Percentiles rank a stretch among this genome's conserved stretches.
These are phyloP conservation scores for Limnephilus rhombicus DNA, from an alignment of 2,888 invertebrate genomes.

Conservation along the genomic window DNA sequence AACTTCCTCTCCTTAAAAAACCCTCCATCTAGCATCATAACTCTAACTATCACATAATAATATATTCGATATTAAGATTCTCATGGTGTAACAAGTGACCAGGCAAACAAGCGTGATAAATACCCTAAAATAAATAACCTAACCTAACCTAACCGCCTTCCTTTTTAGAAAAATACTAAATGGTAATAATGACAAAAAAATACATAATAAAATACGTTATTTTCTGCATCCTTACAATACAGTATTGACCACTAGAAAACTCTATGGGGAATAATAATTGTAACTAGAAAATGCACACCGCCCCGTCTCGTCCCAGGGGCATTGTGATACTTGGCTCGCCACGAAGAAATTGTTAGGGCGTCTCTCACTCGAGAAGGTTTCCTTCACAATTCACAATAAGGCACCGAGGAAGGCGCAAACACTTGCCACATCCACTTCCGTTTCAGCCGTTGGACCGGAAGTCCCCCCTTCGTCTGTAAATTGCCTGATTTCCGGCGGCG, in stretches of 20 bases:
- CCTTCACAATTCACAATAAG: slow-evolving; percentile 2
- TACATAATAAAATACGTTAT: not conserved
- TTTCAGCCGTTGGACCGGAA: slow-evolving; percentile 57
- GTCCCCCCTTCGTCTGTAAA: slow-evolving; percentile 64
- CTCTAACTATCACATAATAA: too few relatives aligned
- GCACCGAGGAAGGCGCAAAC: slow-evolving; percentile 45
- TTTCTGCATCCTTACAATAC: not conserved
- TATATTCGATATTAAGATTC: too few relatives aligned
- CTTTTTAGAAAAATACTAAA: too few relatives aligned
- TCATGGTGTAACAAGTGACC: too few relatives aligned
- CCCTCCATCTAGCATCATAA: too few relatives aligned
- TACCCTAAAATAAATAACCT: too few relatives aligned
- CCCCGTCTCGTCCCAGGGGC: not conserved
- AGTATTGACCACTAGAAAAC: not conserved
- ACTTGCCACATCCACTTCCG: slow-evolving; percentile 51
- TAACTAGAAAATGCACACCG: not conserved
- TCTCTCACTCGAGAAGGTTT: slow-evolving; percentile 16
- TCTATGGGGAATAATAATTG: not conserved
- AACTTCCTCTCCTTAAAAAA: too few relatives aligned
- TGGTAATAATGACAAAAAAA: too few relatives aligned
- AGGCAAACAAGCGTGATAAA: too few relatives aligned
- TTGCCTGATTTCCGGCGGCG: slow-evolving; percentile 64
- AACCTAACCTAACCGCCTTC: too few relatives aligned
- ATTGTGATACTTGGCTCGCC: not conserved
- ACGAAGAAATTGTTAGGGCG: not conserved